Evolutionary conservation across 2,888 invertebrate species (phyloP), one percentile per base, ranked within the genome.

Genomic region (Tipula confusa): DNA sequence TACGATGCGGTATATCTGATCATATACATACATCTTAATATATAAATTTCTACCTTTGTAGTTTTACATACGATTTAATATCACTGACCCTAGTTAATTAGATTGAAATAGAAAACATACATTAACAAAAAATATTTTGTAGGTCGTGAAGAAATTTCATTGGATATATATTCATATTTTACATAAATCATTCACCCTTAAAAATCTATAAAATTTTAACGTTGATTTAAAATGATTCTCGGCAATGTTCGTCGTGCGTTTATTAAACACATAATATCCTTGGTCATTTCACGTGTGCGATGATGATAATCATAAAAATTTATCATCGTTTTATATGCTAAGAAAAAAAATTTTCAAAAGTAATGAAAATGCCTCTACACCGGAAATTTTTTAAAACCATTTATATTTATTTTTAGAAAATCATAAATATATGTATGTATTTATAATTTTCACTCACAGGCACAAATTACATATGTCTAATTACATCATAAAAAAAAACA

Each of bases 401-500:
- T 64, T 64, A n/a, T n/a, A 64, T 64, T 64, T 64, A 64, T 64
- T 64, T 64, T 64, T 64, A 64, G 64, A 64, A 64, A 64, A 64
- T 64, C 48, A 24, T 64, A 9, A 2, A 43, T 7, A 24, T 24
- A 64, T 24, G 24, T 2, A 64, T 24, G 24, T n/a, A n/a, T n/a
- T n/a, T n/a, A 24, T 6, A 64, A 9, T 24, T 64, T 24, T 24
- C 64, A 64, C 64, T 64, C 64, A 64, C 64, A 64, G 18, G 1
- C 18, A 9, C 24, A 24, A 6, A 64, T 64, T 64, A 64, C 11
- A 24, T 43, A 64, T 64, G 7, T 64, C 9, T 38, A 64, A 64
- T 64, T 64, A 64, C 64, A 64, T 64, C 24, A 64, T 64, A 24
- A 64, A 64, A 38, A 38, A 38, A 38, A 64, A 64, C 24, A 24